Percentiles rank a stretch among this genome's conserved stretches.
Conservation (phyloP, 2,888 invertebrate genomes). For the Hypena proboscidalis region DNA sequence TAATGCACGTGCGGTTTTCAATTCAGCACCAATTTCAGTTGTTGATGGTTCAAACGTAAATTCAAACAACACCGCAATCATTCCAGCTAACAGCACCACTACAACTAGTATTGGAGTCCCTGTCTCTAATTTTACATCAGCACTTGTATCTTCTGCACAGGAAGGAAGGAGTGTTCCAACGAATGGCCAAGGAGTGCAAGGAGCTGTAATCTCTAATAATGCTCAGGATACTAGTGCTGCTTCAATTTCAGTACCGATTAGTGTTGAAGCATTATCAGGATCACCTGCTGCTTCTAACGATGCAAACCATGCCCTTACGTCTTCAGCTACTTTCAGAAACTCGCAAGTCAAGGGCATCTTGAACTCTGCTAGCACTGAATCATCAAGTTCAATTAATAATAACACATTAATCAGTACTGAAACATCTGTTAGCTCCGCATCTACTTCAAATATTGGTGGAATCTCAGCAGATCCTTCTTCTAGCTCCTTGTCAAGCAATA, state of each 20-base stretch:
- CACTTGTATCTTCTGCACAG: too few species aligned
- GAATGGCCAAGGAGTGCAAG: too few species aligned
- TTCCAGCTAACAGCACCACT: too few species aligned
- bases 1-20: background rate
- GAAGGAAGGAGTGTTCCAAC: background rate
- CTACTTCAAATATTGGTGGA: too few species aligned
- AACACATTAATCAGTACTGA: conserved; percentile 13
- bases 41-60: too few species aligned
- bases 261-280: conserved; percentile 1
- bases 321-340: conserved; percentile 1
- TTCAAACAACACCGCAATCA: too few species aligned
- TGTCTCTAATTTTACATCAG: background rate
- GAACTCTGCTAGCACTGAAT: conserved; percentile 8
- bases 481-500: too few species aligned
- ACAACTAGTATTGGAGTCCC: background rate
- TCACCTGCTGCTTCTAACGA: too few species aligned
- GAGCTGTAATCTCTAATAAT: too few species aligned
- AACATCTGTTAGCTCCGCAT: conserved; percentile 6
- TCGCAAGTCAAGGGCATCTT: conserved; percentile 4
- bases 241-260: too few species aligned
- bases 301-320: background rate
- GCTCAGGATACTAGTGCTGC: too few species aligned
- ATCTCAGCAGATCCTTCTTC: too few species aligned
- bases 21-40: background rate
- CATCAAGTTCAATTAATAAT: conserved; percentile 5